Base-by-base conservation (phyloP, 2,113 vertebrate species). In the Poicephalus meyeri region DNA sequence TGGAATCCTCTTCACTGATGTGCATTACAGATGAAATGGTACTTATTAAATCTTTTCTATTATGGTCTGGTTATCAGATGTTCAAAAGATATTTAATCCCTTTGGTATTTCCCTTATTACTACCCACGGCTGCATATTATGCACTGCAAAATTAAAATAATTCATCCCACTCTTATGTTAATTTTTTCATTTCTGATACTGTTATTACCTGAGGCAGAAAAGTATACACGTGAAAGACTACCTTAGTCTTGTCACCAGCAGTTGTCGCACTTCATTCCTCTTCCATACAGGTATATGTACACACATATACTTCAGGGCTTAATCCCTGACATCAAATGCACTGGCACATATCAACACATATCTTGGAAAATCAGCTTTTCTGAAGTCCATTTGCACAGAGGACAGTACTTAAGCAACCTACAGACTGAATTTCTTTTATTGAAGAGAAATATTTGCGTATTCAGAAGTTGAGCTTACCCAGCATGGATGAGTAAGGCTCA, bases 131-230 rank as follows among this genome's bases (percentile, higher is more conserved):
- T 78, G 16, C 41, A 82, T 52, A 68, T 55, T 60, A 66, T 29
- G 11, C 52, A 60, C 35, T 64, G 42, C 3, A 4, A 95, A 94
- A 80, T 80, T 71, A 85, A 93, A 95, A 78, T 16, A 19, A 21
- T 83, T 86, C 29, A 26, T 33, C 12, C 16, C 20, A 68, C 24
- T 80, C 12, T 8, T 74, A 44, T 0, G 0, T n/a, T 6, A 4
- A 11, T 44, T 52, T 93, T 86, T 84, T 55, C 4, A 80, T 85
- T 88, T 77, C 46, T 83, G 29, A 33, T 82, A 4, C n/a, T 72
- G 19, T 35, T 82, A 31, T 56, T 72, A 80, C 79, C 76, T 80
- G 50, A 80, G 71, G 46, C 53, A 77, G 66, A 82, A 39, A 80
- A 2, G 0, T 29, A 18, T 21, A 39, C 9, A 16, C 6, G 14